These are phyloP conservation scores for Poecilia wingei DNA, from an alignment of 2,797 vertebrate genomes.

Conservation along the genomic window DNA sequence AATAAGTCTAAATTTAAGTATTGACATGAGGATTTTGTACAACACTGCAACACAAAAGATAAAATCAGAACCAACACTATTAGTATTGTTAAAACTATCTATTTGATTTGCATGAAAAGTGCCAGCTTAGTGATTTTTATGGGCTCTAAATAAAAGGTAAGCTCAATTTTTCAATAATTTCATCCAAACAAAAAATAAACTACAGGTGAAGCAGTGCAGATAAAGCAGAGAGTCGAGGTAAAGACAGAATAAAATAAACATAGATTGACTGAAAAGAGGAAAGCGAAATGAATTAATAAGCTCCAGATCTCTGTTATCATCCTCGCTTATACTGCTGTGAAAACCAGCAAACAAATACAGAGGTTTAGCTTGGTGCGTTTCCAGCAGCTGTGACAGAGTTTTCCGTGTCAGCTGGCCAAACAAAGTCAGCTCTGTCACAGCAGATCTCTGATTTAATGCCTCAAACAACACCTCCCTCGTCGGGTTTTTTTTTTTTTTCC, in stretches of 20 bases:
- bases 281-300: neutral
- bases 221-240: neutral
- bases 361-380: constrained; percentile 23
- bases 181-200: neutral
- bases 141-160: constrained; percentile 21
- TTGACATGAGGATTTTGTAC: neutral
- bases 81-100: constrained; percentile 7
- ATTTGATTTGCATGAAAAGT: constrained; percentile 16
- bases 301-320: constrained; percentile 8
- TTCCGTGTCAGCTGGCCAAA: constrained; percentile 51
- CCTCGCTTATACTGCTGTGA: constrained; percentile 2
- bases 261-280: neutral
- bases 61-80: neutral
- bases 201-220: neutral
- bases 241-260: neutral
- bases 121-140: constrained; percentile 21
- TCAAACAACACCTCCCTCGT: constrained; percentile 32
- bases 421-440: constrained; percentile 45
- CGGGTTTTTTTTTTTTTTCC: neutral
- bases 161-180: neutral
- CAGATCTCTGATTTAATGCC: constrained; percentile 52
- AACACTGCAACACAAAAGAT: neutral
- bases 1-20: neutral
- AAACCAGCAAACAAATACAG: constrained; percentile 5
- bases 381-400: constrained; percentile 23